These are phyloP conservation scores for Andinoacara biseriatus DNA, from an alignment of 2,113 vertebrate genomes.

Conservation along the genomic window DNA sequence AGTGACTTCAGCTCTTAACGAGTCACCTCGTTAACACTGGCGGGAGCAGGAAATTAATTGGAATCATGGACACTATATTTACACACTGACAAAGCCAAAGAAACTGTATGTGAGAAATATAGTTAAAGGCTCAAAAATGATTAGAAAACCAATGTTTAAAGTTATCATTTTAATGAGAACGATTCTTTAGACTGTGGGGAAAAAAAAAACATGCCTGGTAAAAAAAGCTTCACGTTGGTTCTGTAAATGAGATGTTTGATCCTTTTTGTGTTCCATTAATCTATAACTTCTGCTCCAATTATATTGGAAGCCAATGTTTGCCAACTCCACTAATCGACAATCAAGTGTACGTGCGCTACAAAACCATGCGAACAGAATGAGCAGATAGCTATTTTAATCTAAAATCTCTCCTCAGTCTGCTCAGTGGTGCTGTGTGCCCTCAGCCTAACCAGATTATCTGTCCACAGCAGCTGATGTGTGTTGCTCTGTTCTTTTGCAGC, in stretches of 20 bases:
- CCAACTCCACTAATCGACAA: background rate
- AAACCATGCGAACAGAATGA: slow-evolving; percentile 1
- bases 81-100: background rate
- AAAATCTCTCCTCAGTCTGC: slow-evolving; percentile 23
- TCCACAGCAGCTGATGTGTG: background rate
- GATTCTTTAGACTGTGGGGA: background rate
- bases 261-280: background rate
- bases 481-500: background rate
- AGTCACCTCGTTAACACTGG: no score
- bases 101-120: background rate
- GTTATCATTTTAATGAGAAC: background rate
- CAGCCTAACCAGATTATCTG: slow-evolving; percentile 33
- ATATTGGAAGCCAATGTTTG: background rate
- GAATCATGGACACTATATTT: background rate
- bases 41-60: no score
- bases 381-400: slow-evolving; percentile 36
- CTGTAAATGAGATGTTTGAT: background rate
- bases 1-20: no score
- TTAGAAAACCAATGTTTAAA: background rate
- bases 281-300: background rate
- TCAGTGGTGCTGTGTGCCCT: background rate
- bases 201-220: background rate
- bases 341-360: background rate
- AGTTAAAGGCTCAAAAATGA: background rate
- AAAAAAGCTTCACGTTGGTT: background rate